Conservation (phyloP, 2,797 vertebrate genomes). For the Apodemus agrarius region DNA sequence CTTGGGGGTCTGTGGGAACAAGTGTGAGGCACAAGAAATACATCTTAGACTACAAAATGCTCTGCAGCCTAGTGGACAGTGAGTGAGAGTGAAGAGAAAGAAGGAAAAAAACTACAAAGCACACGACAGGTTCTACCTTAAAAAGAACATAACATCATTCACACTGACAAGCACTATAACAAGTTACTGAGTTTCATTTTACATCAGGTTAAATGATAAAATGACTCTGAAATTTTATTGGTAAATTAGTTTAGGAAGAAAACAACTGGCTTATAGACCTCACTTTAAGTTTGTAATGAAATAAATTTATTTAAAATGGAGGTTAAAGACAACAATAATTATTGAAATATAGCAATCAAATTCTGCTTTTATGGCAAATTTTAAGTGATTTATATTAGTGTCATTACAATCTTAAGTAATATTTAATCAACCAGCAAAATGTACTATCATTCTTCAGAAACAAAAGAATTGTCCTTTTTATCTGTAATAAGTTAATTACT, state of each 20-base stretch:
- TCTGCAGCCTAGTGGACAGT: background rate
- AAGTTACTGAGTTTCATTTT: background rate
- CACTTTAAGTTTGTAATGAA: constrained; percentile 42
- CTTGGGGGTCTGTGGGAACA: constrained; percentile 92
- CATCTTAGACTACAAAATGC: background rate
- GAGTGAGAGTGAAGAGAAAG: background rate
- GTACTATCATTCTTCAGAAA: constrained; percentile 11
- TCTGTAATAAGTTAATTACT: constrained; percentile 22
- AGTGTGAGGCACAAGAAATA: constrained; percentile 22
- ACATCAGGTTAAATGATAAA: constrained; percentile 35
- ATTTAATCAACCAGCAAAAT: constrained; percentile 36
- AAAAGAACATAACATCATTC: constrained; percentile 38
- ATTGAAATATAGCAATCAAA: background rate
- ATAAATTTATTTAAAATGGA: constrained; percentile 46
- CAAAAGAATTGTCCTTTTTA: constrained; percentile 49
- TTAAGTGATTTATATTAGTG: constrained; percentile 30
- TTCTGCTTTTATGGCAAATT: constrained; percentile 52
- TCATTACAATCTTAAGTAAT: background rate
- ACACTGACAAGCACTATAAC: background rate
- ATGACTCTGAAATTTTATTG: background rate
- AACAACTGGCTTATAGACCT: background rate
- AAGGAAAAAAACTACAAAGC: background rate
- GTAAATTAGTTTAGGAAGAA: constrained; percentile 41
- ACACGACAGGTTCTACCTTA: background rate
- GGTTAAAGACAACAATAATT: constrained; percentile 20